phyloP scores from a whole-genome alignment of 2,797 vertebrate genomes.

The Acropternis orthonyx region DNA sequence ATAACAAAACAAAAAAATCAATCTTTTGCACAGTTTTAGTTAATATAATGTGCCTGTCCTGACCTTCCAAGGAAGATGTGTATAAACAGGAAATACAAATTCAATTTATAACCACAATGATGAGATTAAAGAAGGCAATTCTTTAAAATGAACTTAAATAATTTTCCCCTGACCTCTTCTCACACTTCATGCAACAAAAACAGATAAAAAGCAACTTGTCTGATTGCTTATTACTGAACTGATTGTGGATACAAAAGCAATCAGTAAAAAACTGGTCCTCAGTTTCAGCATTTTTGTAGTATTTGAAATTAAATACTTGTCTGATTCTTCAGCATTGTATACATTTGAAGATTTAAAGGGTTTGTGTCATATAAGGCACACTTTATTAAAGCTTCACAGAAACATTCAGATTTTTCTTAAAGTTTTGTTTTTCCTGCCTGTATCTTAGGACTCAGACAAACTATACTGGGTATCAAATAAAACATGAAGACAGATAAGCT shows the following conservation, averaged over 20 bases:
- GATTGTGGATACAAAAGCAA: background rate
- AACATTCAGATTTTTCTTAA: background rate
- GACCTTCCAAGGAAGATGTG: background rate
- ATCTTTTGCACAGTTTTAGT: background rate
- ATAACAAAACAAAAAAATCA: background rate
- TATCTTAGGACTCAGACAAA: rapidly evolving
- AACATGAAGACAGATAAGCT: background rate
- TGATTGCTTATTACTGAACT: background rate
- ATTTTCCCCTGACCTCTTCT: slow-evolving; percentile 20
- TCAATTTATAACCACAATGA: slow-evolving; percentile 30
- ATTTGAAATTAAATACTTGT: background rate
- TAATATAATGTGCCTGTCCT: background rate
- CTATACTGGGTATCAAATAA: background rate
- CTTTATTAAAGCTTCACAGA: background rate
- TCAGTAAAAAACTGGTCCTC: background rate
- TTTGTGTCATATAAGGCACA: background rate
- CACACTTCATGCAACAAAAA: background rate
- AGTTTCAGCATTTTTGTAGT: background rate
- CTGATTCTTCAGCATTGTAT: background rate
- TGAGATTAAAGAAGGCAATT: slow-evolving; percentile 15
- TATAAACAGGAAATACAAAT: slow-evolving; percentile 38
- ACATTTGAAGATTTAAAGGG: background rate
- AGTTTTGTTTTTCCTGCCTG: background rate
- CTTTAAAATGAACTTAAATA: slow-evolving; percentile 41
- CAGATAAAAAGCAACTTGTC: slow-evolving; percentile 23